Base-by-base conservation (phyloP, 2,888 invertebrate genomes). In the Nasonia oneida region DNA sequence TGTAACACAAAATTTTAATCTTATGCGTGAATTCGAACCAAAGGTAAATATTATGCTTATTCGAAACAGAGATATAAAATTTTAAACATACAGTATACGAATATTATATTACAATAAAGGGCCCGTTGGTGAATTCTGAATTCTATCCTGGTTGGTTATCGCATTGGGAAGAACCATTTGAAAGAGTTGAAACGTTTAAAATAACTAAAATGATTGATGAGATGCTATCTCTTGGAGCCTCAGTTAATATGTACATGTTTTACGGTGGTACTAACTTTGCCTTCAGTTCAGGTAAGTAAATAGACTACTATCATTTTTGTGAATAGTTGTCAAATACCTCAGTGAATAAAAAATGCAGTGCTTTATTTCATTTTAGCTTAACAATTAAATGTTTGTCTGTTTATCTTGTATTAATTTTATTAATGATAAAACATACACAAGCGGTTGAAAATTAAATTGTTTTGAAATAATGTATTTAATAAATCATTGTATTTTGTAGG, bases 101-200 rank as follows among this genome's bases (percentile, higher is more conserved):
- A 64, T 50, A 39, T 37, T 50, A 33, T 3, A 73, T 73, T 42
- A 23, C n/a, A 73, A 29, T 29, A 12, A 91, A 95, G 85, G 98
- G 98, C 0, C 98, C 98, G 0, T 91, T 97, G 78, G 97, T 98
- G 85, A 98, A 98, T 94, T 97, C 98, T 0, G 98, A 98, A 93
- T 98, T 95, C 93, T 99, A 99, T 94, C 96, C 98, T 0, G 98
- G 98, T 2, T 99, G 98, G 98, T 93, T 98, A 83, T 97, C 98
- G 0, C 97, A 97, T 92, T 99, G 98, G 98, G 96, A 96, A 67
- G 95, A 96, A 90, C 91, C 93, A 0, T 95, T 97, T 89, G 95
- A 95, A 73, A 94, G 94, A 50, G 95, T 95, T 0, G 90, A 91
- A 37, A 94, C 95, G 0, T 90, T 92, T 0, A 88, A 88, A 0